Evolutionary conservation across 1,140 invertebrate species (phyloP).

Genomic region (Zaprionus kolodkinae): DNA sequence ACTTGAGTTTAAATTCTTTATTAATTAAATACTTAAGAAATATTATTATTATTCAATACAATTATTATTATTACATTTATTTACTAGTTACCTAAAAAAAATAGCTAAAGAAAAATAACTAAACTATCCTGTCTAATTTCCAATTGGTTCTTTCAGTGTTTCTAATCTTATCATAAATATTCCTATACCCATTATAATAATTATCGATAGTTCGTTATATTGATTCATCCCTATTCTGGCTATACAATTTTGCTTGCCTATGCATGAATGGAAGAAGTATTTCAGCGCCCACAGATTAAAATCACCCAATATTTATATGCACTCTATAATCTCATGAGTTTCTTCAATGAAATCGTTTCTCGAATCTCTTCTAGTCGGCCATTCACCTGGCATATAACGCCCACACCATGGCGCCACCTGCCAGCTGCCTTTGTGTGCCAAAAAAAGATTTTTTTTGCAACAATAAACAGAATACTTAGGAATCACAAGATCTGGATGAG

Average conservation of each 20-base stretch:
- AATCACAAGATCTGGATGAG: not conserved
- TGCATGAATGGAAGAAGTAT: slow-evolving; percentile 20
- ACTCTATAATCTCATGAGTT: slow-evolving; percentile 22
- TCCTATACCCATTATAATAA: no score
- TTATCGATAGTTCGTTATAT: no score
- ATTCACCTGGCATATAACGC: slow-evolving; percentile 36
- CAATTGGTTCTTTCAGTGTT: no score
- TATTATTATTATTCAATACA: no score
- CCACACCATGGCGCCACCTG: slow-evolving; percentile 39
- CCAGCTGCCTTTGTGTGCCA: slow-evolving; percentile 16
- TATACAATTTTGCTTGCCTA: slow-evolving; percentile 11
- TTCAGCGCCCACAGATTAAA: slow-evolving; percentile 16
- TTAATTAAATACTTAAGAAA: no score
- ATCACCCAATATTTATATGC: slow-evolving; percentile 20
- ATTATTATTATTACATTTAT: no score
- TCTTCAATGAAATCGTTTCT: slow-evolving; percentile 37
- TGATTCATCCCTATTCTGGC: not conserved
- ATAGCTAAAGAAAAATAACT: no score
- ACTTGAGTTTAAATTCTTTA: no score
- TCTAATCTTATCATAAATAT: no score
- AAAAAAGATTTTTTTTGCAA: slow-evolving; percentile 16
- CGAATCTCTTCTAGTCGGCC: slow-evolving; percentile 22
- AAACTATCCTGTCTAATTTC: no score
- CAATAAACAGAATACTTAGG: slow-evolving; percentile 19
- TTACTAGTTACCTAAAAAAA: no score